phyloP scores from a whole-genome alignment of 2,797 vertebrate genomes.

The Protonibea diacanthus region DNA sequence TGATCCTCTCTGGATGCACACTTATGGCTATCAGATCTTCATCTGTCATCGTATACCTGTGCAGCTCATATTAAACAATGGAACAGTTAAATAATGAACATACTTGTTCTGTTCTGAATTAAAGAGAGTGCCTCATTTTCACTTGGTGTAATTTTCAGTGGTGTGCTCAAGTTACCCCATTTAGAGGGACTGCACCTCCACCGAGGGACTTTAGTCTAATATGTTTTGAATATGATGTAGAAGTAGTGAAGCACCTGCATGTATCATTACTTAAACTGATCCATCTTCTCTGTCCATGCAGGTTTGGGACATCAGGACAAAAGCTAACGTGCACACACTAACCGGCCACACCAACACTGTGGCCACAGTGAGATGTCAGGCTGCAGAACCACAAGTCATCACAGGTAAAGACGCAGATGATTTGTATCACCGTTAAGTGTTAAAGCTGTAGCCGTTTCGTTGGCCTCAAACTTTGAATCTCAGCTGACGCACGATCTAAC shows the following conservation, averaged over 20 bases:
- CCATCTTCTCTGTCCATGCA: constrained; percentile 64
- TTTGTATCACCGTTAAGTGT: neutral
- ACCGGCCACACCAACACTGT: constrained; percentile 98
- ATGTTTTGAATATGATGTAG: neutral
- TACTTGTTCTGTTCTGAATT: neutral
- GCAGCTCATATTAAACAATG: neutral
- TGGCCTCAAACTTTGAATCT: neutral
- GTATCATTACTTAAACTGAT: neutral
- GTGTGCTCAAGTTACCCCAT: neutral
- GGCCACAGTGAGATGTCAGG: constrained; percentile 96
- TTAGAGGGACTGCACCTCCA: no score
- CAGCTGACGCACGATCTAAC: neutral
- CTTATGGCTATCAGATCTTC: neutral
- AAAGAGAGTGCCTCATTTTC: neutral
- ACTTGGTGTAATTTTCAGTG: neutral
- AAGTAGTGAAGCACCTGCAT: neutral
- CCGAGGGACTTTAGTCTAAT: neutral
- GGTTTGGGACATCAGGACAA: constrained; percentile 98
- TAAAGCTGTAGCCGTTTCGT: neutral
- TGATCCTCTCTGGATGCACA: no score
- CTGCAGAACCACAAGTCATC: constrained; percentile 96
- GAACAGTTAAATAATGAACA: neutral
- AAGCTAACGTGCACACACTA: constrained; percentile 97
- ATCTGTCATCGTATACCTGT: neutral
- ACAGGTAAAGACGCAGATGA: constrained; percentile 86